phyloP scores from a whole-genome alignment of 2,888 invertebrate species.

The Microplitis manilae region DNA sequence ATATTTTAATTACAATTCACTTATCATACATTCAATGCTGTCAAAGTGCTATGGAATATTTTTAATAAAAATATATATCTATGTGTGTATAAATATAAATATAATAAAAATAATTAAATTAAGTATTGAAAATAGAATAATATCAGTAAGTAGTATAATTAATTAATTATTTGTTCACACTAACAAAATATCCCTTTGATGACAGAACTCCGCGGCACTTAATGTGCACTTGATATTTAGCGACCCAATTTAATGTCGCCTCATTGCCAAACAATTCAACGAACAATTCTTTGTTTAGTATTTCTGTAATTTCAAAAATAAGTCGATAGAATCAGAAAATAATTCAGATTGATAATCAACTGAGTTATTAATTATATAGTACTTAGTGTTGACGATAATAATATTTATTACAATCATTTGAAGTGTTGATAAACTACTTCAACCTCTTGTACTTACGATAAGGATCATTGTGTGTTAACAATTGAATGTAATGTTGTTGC shows the following conservation, averaged over 20 bases:
- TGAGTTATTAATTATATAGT: too few relatives aligned
- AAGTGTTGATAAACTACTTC: slow-evolving; percentile 17
- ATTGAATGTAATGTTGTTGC: slow-evolving; percentile 90
- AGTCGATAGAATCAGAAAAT: neutral
- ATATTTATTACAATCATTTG: too few relatives aligned
- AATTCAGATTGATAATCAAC: too few relatives aligned
- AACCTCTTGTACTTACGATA: slow-evolving; percentile 76
- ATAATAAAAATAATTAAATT: neutral
- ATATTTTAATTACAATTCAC: too few relatives aligned
- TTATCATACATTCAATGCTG: too few relatives aligned
- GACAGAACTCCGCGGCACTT: slow-evolving; percentile 93
- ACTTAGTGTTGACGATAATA: too few relatives aligned
- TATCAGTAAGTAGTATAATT: neutral
- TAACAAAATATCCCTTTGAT: slow-evolving; percentile 88
- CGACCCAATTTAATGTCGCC: slow-evolving; percentile 79
- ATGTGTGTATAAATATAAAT: neutral
- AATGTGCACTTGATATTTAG: slow-evolving; percentile 90
- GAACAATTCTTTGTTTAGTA: slow-evolving; percentile 71
- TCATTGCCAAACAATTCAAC: slow-evolving; percentile 75
- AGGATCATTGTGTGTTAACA: slow-evolving; percentile 96
- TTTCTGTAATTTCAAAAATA: slow-evolving; percentile 23
- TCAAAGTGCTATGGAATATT: too few relatives aligned
- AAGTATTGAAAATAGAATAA: neutral
- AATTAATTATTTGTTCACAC: slow-evolving; percentile 59
- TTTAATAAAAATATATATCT: too few relatives aligned